Evolutionary conservation across 2,113 vertebrate genomes (phyloP), one percentile per base, ranked within the genome.

Genomic region (Choloepus hoffmanni): DNA sequence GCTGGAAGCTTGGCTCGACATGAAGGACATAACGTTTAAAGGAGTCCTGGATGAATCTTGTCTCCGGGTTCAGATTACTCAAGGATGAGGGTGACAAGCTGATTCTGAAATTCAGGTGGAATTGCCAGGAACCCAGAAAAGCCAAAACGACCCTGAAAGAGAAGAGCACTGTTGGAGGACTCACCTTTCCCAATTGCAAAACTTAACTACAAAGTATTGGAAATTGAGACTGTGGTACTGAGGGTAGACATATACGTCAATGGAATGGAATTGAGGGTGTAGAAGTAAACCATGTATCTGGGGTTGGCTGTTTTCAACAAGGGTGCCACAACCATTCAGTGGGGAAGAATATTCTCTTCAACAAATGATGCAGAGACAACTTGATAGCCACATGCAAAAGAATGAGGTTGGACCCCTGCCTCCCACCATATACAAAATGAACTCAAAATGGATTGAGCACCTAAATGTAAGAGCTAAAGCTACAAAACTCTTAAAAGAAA

Each of bases 171-270:
- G 40, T 26, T 28, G 28, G 23, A 15, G 4, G 36, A 19, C 33
- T 77, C 48, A 30, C 45, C 48, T 1, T 2, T 78, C 24, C 74
- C 7, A 2, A 5, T 23, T 50, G 93, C 77, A 67, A 45, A 73
- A 26, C 53, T 16, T 26, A 16, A 19, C 23, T 23, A 6, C 55
- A 63, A 26, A 90, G 19, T 85, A 58, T 2, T 6, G 1, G 21
- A 50, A 1, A 7, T 43, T 5, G 30, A 21, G 18, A 1, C 36
- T 60, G 0, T 16, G 63, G 26, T 40, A 11, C 50, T 21, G 10
- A 48, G 74, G 23, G 14, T 50, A 23, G 55, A 40, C 7, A 1
- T 0, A 1, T 18, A 19, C 28, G 2, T n/a, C 9, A 14, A 2
- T 14, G 45, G 36, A 15, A 18, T 16, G 7, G 63, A 55, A 18